Evolutionary conservation across 2,113 vertebrate species (phyloP), one percentile per base, ranked within the genome.

Genomic region (Planiliza haematocheilus): DNA sequence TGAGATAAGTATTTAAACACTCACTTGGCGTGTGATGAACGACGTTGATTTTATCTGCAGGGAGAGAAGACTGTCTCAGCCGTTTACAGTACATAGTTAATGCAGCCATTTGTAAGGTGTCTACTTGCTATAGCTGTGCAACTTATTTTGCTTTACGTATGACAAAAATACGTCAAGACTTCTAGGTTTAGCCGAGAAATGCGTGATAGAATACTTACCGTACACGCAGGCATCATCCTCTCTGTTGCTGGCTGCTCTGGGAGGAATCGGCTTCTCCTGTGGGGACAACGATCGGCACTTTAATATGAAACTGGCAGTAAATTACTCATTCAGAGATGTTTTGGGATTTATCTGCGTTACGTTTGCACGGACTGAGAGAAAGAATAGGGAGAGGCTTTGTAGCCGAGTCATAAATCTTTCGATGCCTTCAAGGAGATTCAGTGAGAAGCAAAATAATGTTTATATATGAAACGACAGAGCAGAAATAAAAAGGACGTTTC

Each of bases 11-110:
- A 57, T 61, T 71, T 70, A 76, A 70, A 77, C 75, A 92, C 93
- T 92, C 77, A 94, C 92, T 73, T 89, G 87, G 81, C 18, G 72
- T 86, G 38, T 91, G 92, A 91, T 90, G 91, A 81, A 90, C 79
- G 41, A 86, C 91, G 91, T 84, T 91, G 89, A 94, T 93, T 90
- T 92, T 91, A 91, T 93, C 93, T 94, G 89, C 3, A 53, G 71
- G 46, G 55, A 80, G 60, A 77, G 60, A 59, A 69, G 62, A 76
- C 21, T 55, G 65, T 24, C 41, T 57, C 16, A 79, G 38, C 41
- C 14, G 58, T 67, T 82, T 73, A 71, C 17, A 72, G 55, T 69
- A 46, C 20, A 51, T 57, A 57, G 70, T 59, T 67, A 59, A 63
- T 50, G 8, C 41, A 55, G 56, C 53, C 48, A 67, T 74, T 82